Evolutionary conservation across 2,888 invertebrate species (phyloP).

Genomic region (Microctonus hyperodae): DNA sequence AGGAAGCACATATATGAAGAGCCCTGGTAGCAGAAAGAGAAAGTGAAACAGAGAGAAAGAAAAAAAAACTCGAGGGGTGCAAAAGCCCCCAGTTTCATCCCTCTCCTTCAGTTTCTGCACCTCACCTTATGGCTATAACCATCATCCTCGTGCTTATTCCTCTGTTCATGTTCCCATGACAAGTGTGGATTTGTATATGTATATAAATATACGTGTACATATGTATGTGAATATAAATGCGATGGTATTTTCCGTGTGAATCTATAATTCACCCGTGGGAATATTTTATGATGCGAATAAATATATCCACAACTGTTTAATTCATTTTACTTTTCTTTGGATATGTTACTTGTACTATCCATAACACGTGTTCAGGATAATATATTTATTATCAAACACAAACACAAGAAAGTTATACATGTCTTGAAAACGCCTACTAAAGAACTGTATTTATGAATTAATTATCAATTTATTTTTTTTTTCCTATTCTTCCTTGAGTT

Average conservation of each 20-base stretch:
- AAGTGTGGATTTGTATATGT: constrained; percentile 42
- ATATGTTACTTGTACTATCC: background rate
- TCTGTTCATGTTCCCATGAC: constrained; percentile 61
- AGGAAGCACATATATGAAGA: no score
- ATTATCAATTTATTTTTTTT: background rate
- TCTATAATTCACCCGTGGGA: constrained; percentile 61
- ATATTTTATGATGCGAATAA: constrained; percentile 36
- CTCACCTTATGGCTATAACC: constrained; percentile 28
- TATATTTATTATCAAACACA: no score
- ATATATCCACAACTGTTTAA: constrained; percentile 11
- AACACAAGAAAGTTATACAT: no score
- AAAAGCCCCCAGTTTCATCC: constrained; percentile 38
- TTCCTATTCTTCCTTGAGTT: background rate
- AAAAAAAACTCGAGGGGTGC: constrained; percentile 22
- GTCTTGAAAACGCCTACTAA: background rate
- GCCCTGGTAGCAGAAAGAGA: no score
- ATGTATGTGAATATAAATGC: constrained; percentile 40
- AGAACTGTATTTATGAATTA: no score
- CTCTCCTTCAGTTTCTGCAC: constrained; percentile 20
- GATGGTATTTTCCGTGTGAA: constrained; percentile 56
- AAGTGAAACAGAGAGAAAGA: background rate
- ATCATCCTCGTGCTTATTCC: constrained; percentile 24
- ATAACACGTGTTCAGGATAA: no score
- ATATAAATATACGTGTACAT: background rate
- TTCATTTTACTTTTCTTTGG: constrained; percentile 5